phyloP scores from a whole-genome alignment of 1,140 invertebrate genomes.

The Anadara kagoshimensis region DNA sequence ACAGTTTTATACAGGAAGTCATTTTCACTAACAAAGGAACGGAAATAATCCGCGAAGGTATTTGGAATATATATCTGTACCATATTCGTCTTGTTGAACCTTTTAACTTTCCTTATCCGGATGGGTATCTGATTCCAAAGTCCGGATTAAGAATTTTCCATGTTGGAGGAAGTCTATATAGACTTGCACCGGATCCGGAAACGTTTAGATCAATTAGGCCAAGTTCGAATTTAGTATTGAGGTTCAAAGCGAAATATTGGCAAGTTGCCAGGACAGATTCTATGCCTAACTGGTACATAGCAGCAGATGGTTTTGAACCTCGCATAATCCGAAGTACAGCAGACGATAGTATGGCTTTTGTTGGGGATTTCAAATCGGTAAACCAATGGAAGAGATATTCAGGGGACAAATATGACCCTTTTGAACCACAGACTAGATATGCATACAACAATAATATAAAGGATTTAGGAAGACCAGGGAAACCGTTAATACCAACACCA shows the following conservation, averaged over 20 bases:
- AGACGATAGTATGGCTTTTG: slow-evolving; percentile 50
- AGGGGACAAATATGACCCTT: slow-evolving; percentile 56
- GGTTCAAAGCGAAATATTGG: slow-evolving; percentile 49
- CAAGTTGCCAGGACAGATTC: slow-evolving; percentile 48
- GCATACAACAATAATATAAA: no score
- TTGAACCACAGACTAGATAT: slow-evolving; percentile 37
- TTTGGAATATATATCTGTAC: background rate
- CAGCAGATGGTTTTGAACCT: slow-evolving; percentile 39
- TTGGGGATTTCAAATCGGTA: slow-evolving; percentile 47
- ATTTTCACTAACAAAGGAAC: background rate
- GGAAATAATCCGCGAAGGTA: background rate
- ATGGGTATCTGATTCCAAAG: slow-evolving; percentile 30
- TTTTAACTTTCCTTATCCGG: background rate
- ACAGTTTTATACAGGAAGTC: background rate
- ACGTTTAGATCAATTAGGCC: slow-evolving; percentile 5
- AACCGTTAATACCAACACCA: no score
- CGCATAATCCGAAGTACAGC: slow-evolving; percentile 45
- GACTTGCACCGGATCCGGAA: slow-evolving; percentile 36
- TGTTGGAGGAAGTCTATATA: slow-evolving; percentile 57
- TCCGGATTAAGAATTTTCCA: slow-evolving; percentile 50
- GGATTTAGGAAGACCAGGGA: no score
- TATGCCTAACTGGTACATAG: slow-evolving; percentile 56
- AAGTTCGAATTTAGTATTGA: slow-evolving; percentile 33
- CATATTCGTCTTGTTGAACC: background rate
- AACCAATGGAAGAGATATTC: slow-evolving; percentile 57